Percentiles rank a stretch among this genome's conserved stretches.
These are phyloP conservation scores for Agapetus fuscipes DNA, from an alignment of 2,888 invertebrate species.

Conservation along the genomic window DNA sequence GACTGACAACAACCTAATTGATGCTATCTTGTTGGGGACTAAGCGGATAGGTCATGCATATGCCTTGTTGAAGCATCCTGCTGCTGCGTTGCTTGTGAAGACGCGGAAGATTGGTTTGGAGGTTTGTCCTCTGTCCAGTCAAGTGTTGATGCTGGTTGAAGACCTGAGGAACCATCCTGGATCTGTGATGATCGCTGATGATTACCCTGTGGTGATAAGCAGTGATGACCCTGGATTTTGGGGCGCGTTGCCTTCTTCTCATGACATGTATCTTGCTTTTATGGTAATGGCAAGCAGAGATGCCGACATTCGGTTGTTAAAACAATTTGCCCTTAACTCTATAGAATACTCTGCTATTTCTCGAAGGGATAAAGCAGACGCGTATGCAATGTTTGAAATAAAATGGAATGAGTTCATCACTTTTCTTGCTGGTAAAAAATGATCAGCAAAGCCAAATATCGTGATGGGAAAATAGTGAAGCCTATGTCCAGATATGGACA, in stretches of 20 bases:
- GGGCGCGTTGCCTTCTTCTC: conserved; percentile 60
- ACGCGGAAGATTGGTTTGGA: conserved; percentile 58
- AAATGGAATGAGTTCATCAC: too few species aligned
- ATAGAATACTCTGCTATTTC: conserved; percentile 51
- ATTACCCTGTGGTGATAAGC: conserved; percentile 63
- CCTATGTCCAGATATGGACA: too few species aligned
- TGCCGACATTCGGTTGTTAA: conserved; percentile 59
- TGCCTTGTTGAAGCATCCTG: conserved; percentile 63
- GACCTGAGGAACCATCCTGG: conserved; percentile 73
- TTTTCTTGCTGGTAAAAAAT: too few species aligned
- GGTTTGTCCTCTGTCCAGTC: conserved; percentile 71
- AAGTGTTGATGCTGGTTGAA: conserved; percentile 55
- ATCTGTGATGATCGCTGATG: conserved; percentile 50
- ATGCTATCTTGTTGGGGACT: conserved; percentile 64
- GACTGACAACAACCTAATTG: conserved; percentile 66
- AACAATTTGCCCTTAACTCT: conserved; percentile 65
- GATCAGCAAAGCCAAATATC: too few species aligned
- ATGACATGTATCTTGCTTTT: conserved; percentile 72
- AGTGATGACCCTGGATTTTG: conserved; percentile 74
- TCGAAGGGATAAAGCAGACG: neutral
- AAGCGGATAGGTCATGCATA: conserved; percentile 73
- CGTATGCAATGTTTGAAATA: too few species aligned
- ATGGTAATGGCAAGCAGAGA: conserved; percentile 60
- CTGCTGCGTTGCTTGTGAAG: conserved; percentile 46
- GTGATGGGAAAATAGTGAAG: too few species aligned